Conservation (phyloP, 2,888 invertebrate genomes). For the Euplagia quadripunctaria region DNA sequence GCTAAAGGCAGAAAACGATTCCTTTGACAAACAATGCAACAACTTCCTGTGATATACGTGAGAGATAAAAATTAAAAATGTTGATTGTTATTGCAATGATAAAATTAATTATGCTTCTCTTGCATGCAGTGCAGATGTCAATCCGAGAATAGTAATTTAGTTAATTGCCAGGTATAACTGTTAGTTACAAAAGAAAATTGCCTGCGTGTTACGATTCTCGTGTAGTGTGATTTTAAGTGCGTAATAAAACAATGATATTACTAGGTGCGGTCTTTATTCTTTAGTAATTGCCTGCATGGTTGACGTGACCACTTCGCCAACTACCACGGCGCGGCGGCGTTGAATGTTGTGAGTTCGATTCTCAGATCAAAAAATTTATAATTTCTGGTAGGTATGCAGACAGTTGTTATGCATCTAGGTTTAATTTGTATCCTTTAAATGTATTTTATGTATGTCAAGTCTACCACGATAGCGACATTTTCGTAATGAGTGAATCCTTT, state of each 20-base stretch:
- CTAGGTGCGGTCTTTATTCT: background rate
- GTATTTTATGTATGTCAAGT: no score
- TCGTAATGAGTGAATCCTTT: no score
- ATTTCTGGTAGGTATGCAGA: background rate
- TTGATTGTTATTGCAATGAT: conserved; percentile 61
- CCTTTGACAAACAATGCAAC: conserved; percentile 79
- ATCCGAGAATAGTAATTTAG: conserved; percentile 25
- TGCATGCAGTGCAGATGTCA: conserved; percentile 51
- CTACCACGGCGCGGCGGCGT: background rate
- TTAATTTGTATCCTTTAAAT: no score
- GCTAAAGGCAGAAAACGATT: conserved; percentile 62
- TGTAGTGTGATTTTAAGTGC: background rate
- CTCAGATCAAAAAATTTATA: background rate
- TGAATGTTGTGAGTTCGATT: background rate
- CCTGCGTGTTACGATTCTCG: background rate
- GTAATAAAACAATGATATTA: background rate
- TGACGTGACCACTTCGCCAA: background rate
- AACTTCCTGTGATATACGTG: conserved; percentile 77
- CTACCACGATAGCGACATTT: no score
- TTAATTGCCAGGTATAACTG: conserved; percentile 20
- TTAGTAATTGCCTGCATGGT: background rate
- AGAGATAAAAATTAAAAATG: conserved; percentile 71
- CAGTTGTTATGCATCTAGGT: no score
- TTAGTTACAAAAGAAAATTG: conserved; percentile 22
- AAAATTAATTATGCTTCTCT: conserved; percentile 63